Conservation (phyloP, 2,113 vertebrate genomes). For the Bolborhynchus lineola region DNA sequence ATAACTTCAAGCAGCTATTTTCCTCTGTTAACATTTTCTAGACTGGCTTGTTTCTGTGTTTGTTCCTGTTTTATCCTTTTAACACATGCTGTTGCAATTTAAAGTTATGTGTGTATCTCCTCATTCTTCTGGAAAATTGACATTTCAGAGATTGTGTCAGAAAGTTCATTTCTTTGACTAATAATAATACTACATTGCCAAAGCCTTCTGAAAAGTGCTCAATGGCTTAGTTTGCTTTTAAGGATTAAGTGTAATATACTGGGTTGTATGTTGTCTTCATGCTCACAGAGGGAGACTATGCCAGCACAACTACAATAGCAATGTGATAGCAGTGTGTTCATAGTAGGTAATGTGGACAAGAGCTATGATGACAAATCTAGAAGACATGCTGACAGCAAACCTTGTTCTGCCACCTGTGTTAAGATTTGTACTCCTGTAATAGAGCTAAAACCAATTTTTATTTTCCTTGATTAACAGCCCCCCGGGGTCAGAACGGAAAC, state of each 20-base stretch:
- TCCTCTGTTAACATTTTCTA: not conserved
- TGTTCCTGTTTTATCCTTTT: not conserved
- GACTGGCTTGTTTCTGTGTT: not conserved
- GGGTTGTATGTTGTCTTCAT: not conserved
- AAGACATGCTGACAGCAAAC: rapidly evolving
- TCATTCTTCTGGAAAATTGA: not conserved
- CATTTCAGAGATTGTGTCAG: not conserved
- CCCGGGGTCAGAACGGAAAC: rapidly evolving
- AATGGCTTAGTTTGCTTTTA: not conserved
- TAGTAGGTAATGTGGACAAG: not conserved
- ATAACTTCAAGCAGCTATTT: not conserved
- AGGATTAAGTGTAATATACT: not conserved
- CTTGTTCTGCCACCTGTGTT: not conserved
- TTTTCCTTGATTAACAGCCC: not conserved
- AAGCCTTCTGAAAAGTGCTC: not conserved
- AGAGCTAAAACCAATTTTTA: not conserved
- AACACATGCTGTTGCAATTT: not conserved
- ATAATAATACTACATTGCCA: not conserved
- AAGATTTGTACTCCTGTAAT: not conserved
- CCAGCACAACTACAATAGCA: not conserved
- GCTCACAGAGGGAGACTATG: not conserved
- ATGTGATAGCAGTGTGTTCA: not conserved
- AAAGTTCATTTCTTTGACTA: not conserved
- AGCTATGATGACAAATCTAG: not conserved
- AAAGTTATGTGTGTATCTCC: not conserved